phyloP scores from a whole-genome alignment of 2,888 invertebrate species.

The Patella ulyssiponensis region DNA sequence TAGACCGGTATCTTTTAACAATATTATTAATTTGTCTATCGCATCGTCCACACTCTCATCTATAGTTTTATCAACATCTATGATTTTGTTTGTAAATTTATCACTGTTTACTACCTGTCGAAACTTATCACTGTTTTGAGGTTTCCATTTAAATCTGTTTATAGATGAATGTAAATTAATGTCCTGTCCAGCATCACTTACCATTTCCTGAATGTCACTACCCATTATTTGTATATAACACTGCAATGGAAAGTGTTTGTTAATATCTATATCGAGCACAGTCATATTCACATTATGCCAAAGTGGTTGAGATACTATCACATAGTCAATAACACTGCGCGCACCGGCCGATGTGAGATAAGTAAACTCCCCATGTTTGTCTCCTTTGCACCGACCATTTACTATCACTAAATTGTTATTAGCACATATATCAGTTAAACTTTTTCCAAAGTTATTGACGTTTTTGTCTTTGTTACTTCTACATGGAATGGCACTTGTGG shows the following conservation, averaged over 20 bases:
- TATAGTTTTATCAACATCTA: not conserved
- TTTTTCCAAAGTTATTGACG: not conserved
- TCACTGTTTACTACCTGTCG: not conserved
- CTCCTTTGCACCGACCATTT: not conserved
- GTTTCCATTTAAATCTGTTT: too few relatives aligned
- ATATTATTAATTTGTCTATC: not conserved
- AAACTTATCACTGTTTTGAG: too few relatives aligned
- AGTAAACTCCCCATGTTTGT: not conserved
- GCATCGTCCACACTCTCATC: not conserved
- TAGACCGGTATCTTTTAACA: not conserved
- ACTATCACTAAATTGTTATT: not conserved
- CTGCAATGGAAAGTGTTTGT: too few relatives aligned
- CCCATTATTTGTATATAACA: too few relatives aligned
- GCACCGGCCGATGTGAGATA: not conserved
- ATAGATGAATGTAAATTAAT: too few relatives aligned
- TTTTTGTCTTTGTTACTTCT: not conserved
- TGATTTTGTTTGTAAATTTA: not conserved
- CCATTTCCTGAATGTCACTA: too few relatives aligned
- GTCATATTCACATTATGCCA: too few relatives aligned
- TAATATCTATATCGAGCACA: too few relatives aligned
- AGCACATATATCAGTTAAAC: not conserved
- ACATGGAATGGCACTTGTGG: not conserved
- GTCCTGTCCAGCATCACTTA: too few relatives aligned
- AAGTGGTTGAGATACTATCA: not conserved
- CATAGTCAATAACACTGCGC: not conserved